Percentiles rank a stretch among this genome's conserved stretches.
phyloP scores from a whole-genome alignment of 2,888 invertebrate genomes.

The Noctua pronuba region DNA sequence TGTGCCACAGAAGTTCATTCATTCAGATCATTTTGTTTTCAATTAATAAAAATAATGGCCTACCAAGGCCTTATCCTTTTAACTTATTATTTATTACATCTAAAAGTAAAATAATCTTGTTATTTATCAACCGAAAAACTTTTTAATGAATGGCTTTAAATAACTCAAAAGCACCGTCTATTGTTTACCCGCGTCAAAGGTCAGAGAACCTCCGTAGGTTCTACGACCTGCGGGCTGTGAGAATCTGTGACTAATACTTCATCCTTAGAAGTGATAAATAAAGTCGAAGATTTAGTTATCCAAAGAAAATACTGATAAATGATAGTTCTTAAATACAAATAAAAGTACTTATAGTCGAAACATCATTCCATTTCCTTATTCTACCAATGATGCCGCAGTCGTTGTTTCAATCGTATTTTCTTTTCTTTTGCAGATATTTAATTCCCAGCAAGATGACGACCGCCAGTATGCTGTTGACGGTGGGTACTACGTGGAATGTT shows the following conservation, averaged over 20 bases:
- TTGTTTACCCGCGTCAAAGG: neutral
- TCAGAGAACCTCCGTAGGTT: neutral
- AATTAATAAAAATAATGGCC: no score
- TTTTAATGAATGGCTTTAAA: neutral
- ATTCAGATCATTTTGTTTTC: no score
- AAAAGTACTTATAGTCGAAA: neutral
- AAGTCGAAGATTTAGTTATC: neutral
- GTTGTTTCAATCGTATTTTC: neutral
- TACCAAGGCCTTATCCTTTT: neutral
- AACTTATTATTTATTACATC: neutral
- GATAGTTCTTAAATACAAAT: neutral
- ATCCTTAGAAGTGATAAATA: neutral
- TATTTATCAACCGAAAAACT: neutral
- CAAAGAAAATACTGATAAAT: neutral
- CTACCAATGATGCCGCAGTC: no score
- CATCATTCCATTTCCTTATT: neutral
- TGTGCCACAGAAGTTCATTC: no score
- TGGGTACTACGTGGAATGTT: constrained; percentile 82
- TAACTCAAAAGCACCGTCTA: neutral
- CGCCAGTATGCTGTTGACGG: constrained; percentile 84
- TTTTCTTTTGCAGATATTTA: constrained; percentile 33
- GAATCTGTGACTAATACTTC: neutral
- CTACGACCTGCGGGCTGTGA: neutral
- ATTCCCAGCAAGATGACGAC: constrained; percentile 79
- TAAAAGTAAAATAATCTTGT: neutral